phyloP scores from a whole-genome alignment of 1,140 invertebrate genomes.

The Manduca sexta region DNA sequence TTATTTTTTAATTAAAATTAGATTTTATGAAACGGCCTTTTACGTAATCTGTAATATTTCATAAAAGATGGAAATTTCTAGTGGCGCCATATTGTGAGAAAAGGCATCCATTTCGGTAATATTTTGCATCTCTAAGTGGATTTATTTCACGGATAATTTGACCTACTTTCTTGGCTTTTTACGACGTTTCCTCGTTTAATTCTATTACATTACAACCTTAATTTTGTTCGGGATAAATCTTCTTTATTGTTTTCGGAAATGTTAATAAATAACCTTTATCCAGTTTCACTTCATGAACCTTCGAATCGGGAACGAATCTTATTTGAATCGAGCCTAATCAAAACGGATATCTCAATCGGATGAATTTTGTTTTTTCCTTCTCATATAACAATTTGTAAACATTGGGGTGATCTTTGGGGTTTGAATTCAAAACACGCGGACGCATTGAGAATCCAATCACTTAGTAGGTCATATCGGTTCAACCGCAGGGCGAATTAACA shows the following conservation, averaged over 20 bases:
- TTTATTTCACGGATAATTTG: conserved; percentile 61
- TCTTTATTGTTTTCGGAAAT: conserved; percentile 13
- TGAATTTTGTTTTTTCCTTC: conserved; percentile 40
- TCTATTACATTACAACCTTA: conserved; percentile 9
- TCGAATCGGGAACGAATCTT: conserved; percentile 14
- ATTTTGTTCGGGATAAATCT: conserved; percentile 12
- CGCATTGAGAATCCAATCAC: conserved; percentile 64
- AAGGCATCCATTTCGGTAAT: conserved; percentile 63
- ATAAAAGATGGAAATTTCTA: conserved; percentile 71
- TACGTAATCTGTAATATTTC: conserved; percentile 66
- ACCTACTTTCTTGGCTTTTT: conserved; percentile 38
- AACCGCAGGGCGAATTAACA: conserved; percentile 57
- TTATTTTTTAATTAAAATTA: conserved; percentile 72
- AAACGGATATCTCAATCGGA: conserved; percentile 41
- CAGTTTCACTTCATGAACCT: conserved; percentile 9
- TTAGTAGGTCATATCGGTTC: conserved; percentile 66
- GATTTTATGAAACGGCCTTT: conserved; percentile 56
- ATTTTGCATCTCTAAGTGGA: conserved; percentile 67
- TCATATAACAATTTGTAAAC: conserved; percentile 59
- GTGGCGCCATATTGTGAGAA: conserved; percentile 70
- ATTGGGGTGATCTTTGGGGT: conserved; percentile 47
- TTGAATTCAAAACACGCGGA: conserved; percentile 60
- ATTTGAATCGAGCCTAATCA: conserved; percentile 23
- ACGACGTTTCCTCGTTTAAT: conserved; percentile 19
- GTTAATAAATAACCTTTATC: conserved; percentile 14